Conservation (phyloP, 53 echinoderm and acorn worm species). For the Patiria pectinifera region DNA sequence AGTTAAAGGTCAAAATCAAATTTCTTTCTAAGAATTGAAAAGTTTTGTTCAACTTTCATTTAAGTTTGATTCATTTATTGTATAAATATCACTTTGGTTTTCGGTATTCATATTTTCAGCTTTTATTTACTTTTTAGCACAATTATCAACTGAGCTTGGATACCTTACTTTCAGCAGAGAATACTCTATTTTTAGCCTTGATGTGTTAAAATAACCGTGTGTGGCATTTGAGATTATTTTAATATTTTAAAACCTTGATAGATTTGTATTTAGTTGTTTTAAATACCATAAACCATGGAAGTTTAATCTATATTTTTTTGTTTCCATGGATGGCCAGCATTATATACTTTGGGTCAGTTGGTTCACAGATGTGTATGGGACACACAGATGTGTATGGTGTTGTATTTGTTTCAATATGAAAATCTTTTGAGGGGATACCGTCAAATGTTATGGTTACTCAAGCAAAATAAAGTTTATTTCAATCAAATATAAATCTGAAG, state of each 20-base stretch:
- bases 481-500: conserved; percentile 44
- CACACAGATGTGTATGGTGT: not conserved
- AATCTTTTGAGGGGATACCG: not conserved
- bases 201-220: not conserved
- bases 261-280: not conserved
- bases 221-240: not conserved
- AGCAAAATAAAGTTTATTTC: conserved; percentile 57
- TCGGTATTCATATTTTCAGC: too few relatives aligned
- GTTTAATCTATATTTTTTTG: too few relatives aligned
- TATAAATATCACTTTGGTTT: too few relatives aligned
- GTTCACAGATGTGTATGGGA: not conserved
- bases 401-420: not conserved
- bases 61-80: too few relatives aligned
- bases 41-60: too few relatives aligned
- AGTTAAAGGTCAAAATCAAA: too few relatives aligned
- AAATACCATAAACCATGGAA: not conserved
- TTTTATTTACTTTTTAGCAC: too few relatives aligned
- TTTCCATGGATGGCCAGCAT: too few relatives aligned
- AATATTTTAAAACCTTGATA: not conserved
- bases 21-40: too few relatives aligned
- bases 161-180: not conserved
- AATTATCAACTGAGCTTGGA: not conserved
- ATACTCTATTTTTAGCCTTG: not conserved
- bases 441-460: conserved; percentile 1
- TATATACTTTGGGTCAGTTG: not conserved